phyloP scores from a whole-genome alignment of 2,797 vertebrate species.

The Podargus strigoides region DNA sequence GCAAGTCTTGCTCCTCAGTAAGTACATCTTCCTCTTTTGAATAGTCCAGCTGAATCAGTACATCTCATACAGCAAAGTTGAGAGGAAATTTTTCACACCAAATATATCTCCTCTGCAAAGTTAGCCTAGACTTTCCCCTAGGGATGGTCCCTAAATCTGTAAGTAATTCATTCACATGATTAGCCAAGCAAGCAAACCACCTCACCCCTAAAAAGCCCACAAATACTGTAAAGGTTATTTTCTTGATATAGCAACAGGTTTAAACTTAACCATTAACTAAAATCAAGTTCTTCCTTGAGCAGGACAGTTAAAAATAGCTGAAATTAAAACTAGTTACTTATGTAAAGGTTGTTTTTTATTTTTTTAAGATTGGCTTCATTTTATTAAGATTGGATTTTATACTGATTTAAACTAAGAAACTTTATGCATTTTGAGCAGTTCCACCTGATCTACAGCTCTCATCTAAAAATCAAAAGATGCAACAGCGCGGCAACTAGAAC shows the following conservation, averaged over 20 bases:
- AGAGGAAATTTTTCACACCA: background rate
- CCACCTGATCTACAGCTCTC: background rate
- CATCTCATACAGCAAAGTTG: background rate
- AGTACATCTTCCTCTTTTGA: background rate
- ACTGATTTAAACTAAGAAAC: background rate
- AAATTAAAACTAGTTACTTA: background rate
- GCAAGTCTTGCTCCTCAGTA: background rate
- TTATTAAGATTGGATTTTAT: background rate
- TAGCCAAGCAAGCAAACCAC: background rate
- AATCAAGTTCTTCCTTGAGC: background rate
- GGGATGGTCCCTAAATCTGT: background rate
- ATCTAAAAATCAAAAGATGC: background rate
- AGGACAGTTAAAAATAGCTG: background rate
- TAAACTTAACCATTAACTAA: background rate
- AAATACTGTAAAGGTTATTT: background rate
- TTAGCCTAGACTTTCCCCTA: background rate
- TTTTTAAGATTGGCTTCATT: background rate
- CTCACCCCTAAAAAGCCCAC: fast-evolving
- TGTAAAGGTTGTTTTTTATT: background rate
- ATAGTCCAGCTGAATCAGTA: background rate
- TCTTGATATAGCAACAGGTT: background rate
- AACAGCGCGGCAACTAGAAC: background rate
- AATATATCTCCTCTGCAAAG: background rate
- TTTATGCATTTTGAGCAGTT: background rate
- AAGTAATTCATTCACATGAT: background rate